A percentile compares a stretch with the other conserved stretches of the same genome.
Evolutionary conservation across 2,113 vertebrate genomes (phyloP).

Genomic region (Chelonoidis abingdonii): DNA sequence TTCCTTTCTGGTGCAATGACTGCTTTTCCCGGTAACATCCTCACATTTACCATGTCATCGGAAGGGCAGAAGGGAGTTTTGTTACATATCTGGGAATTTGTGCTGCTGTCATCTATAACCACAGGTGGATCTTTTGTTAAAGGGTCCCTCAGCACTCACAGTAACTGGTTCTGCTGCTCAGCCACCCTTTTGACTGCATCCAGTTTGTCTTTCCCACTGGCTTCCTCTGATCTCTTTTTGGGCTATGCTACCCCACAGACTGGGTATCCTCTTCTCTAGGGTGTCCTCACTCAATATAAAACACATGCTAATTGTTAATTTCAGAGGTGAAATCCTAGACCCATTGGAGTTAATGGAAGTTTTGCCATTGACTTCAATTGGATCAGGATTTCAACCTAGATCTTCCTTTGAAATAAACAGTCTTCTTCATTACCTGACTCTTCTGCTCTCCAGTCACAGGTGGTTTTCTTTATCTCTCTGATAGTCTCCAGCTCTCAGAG

Average conservation of each 20-base stretch:
- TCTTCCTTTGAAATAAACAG: background rate
- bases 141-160: background rate
- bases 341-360: background rate
- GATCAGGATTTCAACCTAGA: background rate
- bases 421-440: background rate
- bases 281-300: background rate
- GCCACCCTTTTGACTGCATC: background rate
- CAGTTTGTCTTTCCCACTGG: background rate
- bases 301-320: background rate
- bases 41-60: background rate
- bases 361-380: background rate
- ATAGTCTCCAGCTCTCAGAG: background rate
- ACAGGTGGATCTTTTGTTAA: background rate
- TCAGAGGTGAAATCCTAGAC: background rate
- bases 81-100: background rate
- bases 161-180: background rate
- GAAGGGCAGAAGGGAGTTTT: background rate
- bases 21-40: background rate
- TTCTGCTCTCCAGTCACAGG: background rate
- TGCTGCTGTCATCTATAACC: background rate
- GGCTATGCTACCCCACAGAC: background rate
- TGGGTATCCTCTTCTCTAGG: background rate
- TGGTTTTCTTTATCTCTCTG: background rate
- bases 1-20: background rate
- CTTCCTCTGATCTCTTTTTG: constrained; percentile 4